phyloP scores from a whole-genome alignment of 1,140 invertebrate species.

The Rhopalosiphum maidis region DNA sequence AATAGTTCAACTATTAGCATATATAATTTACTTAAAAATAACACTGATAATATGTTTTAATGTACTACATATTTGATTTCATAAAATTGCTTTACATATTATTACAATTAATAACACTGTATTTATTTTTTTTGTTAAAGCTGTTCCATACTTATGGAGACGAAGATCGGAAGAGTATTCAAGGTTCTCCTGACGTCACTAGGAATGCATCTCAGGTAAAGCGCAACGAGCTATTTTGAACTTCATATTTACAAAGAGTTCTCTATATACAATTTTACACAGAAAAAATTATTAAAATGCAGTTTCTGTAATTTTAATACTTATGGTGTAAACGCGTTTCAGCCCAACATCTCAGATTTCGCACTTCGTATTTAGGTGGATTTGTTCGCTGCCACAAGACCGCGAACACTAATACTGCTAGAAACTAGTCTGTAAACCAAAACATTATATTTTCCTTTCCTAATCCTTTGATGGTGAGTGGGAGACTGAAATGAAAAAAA shows the following conservation, averaged over 20 bases:
- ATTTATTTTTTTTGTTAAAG: constrained; percentile 62
- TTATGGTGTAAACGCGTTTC: constrained; percentile 23
- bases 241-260: not conserved
- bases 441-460: constrained; percentile 17
- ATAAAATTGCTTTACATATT: not conserved
- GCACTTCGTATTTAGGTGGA: constrained; percentile 43
- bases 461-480: constrained; percentile 39
- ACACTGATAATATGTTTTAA: not conserved
- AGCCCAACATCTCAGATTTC: constrained; percentile 49
- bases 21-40: not conserved
- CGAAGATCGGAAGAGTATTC: constrained; percentile 66
- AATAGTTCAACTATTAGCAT: not conserved
- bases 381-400: not conserved
- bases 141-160: constrained; percentile 73
- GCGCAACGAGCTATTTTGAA: not conserved
- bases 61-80: not conserved
- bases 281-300: not conserved
- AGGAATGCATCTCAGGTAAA: constrained; percentile 57
- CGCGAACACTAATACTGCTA: not conserved
- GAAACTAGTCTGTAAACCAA: constrained; percentile 46
- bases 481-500: not conserved
- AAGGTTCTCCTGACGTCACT: constrained; percentile 61
- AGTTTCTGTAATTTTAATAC: constrained; percentile 20
- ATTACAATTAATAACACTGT: constrained; percentile 20
- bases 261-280: not conserved